Conservation (phyloP, 2,888 invertebrate species). For the Leptinotarsa haldemani region DNA sequence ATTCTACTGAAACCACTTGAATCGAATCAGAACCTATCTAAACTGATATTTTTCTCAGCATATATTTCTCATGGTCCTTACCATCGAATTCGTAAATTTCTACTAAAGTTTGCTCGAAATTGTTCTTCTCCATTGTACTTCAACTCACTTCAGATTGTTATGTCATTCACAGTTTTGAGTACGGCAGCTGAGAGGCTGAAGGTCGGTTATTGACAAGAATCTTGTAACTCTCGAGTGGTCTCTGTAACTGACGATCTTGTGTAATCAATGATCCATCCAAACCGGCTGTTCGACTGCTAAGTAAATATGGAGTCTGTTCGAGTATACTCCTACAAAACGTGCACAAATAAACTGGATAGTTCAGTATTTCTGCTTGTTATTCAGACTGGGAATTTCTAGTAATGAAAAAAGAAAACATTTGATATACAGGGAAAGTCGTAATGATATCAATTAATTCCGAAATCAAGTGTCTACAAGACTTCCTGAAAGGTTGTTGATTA, state of each 20-base stretch:
- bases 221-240: slow-evolving; percentile 49
- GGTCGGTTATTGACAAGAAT: slow-evolving; percentile 38
- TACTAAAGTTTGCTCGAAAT: neutral
- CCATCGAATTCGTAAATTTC: neutral
- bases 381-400: no score
- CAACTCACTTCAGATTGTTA: slow-evolving; percentile 19
- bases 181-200: slow-evolving; percentile 44
- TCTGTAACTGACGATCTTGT: slow-evolving; percentile 46
- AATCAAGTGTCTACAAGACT: no score
- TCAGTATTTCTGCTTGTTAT: neutral
- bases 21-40: no score
- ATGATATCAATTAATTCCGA: no score
- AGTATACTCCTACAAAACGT: neutral
- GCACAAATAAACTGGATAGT: slow-evolving; percentile 4
- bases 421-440: no score
- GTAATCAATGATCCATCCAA: slow-evolving; percentile 46
- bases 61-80: no score
- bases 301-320: slow-evolving; percentile 21
- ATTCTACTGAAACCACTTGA: no score
- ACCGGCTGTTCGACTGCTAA: slow-evolving; percentile 37
- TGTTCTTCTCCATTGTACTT: neutral
- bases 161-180: slow-evolving; percentile 32
- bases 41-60: no score
- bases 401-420: no score
- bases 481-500: no score